Evolutionary conservation across 2,113 vertebrate species (phyloP).

Genomic region (Hemicordylus capensis): DNA sequence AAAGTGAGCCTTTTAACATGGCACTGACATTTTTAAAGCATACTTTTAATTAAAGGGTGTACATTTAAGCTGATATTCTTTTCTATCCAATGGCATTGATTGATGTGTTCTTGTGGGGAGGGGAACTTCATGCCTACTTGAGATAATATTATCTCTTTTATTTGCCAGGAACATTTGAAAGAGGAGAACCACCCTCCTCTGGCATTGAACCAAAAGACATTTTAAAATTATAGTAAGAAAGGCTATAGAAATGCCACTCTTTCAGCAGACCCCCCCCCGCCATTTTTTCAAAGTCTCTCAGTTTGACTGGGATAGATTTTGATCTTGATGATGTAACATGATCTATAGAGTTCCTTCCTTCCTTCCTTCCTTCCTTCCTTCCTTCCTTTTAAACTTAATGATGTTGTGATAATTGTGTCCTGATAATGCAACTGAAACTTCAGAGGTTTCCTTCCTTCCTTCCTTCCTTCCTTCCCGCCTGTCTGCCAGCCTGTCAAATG

Average conservation of each 20-base stretch:
- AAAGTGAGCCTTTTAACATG: not conserved
- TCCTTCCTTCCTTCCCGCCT: too few relatives aligned
- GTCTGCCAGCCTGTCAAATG: too few relatives aligned
- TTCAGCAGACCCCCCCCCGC: too few relatives aligned
- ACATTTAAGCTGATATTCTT: conserved; percentile 13
- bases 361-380: not conserved
- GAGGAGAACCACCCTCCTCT: conserved; percentile 11
- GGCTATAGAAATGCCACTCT: not conserved
- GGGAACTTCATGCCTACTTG: conserved; percentile 46
- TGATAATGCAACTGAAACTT: too few relatives aligned
- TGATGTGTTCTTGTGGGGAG: conserved; percentile 4
- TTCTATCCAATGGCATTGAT: conserved; percentile 28
- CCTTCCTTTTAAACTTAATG: too few relatives aligned
- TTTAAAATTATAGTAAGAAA: not conserved
- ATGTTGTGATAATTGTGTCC: too few relatives aligned
- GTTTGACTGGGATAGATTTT: not conserved
- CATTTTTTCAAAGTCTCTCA: too few relatives aligned
- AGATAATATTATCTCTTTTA: conserved; percentile 53
- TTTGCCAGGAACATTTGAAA: not conserved
- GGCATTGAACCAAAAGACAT: not conserved
- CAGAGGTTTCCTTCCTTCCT: too few relatives aligned
- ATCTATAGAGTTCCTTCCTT: not conserved
- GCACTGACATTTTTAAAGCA: not conserved
- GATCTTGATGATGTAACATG: too few relatives aligned
- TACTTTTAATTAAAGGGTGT: not conserved